Conservation (phyloP, 2,797 vertebrate genomes). For the Myotis myotis region DNA sequence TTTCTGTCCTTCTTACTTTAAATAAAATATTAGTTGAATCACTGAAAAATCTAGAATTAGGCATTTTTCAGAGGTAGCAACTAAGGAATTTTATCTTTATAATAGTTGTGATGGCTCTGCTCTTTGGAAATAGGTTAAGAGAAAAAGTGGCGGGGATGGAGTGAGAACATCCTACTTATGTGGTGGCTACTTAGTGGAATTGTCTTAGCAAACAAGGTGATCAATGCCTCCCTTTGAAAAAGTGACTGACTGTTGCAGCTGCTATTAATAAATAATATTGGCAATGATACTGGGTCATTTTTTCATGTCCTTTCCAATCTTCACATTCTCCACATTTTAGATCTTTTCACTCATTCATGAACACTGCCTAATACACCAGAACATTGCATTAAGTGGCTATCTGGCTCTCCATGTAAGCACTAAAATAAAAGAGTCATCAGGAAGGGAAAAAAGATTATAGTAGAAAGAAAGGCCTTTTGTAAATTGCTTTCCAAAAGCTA, state of each 20-base stretch:
- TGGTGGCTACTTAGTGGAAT: background rate
- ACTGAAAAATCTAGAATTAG: constrained; percentile 16
- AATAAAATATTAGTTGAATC: constrained; percentile 45
- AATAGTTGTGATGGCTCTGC: background rate
- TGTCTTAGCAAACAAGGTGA: background rate
- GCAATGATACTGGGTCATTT: background rate
- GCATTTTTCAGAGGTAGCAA: constrained; percentile 26
- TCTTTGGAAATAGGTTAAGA: background rate
- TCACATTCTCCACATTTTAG: constrained; percentile 28
- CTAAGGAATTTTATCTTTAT: background rate
- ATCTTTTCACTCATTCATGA: constrained; percentile 67
- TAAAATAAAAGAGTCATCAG: constrained; percentile 62
- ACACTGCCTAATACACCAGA: constrained; percentile 59
- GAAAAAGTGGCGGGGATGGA: background rate
- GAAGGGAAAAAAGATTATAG: constrained; percentile 21
- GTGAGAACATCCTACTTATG: background rate
- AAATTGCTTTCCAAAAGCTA: constrained; percentile 38
- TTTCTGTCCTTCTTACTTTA: background rate
- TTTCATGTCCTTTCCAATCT: constrained; percentile 43
- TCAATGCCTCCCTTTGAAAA: background rate
- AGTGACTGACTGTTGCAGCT: constrained; percentile 47
- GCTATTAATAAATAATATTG: background rate
- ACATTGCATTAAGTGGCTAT: constrained; percentile 58
- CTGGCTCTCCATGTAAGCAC: constrained; percentile 25
- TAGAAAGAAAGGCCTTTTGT: constrained; percentile 70